phyloP scores from a whole-genome alignment of 2,888 invertebrate genomes.

The Drosophila nr. medialis region DNA sequence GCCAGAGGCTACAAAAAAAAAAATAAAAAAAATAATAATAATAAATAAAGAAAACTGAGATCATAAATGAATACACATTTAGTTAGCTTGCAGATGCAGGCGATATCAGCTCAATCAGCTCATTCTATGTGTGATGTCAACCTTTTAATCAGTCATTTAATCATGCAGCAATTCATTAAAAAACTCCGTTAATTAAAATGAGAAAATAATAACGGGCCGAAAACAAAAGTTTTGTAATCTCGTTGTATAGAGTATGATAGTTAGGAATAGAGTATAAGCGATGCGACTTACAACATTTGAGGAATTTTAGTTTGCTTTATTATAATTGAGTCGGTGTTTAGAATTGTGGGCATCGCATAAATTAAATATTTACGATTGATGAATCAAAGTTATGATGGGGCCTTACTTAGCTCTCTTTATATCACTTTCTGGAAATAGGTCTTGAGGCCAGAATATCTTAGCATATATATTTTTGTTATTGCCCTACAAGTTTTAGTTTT shows the following conservation, averaged over 20 bases:
- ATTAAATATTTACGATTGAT: constrained; percentile 45
- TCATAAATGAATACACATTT: constrained; percentile 18
- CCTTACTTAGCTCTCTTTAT: constrained; percentile 18
- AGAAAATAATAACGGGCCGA: not conserved
- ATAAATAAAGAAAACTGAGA: constrained; percentile 9
- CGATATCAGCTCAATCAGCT: not conserved
- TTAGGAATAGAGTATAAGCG: not conserved
- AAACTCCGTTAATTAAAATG: not conserved
- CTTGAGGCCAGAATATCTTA: constrained; percentile 24
- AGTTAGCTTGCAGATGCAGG: not conserved
- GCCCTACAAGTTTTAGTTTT: constrained; percentile 12
- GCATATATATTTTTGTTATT: constrained; percentile 34
- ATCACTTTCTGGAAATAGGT: constrained; percentile 26
- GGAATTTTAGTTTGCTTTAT: constrained; percentile 15
- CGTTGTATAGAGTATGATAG: not conserved
- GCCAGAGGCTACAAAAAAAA: constrained; percentile 28
- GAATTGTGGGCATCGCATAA: constrained; percentile 38
- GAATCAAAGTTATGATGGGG: constrained; percentile 29
- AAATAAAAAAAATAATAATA: constrained; percentile 12
- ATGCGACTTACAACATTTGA: not conserved
- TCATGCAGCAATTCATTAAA: no score
- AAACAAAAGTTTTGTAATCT: not conserved
- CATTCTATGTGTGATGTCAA: not conserved
- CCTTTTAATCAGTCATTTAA: not conserved
- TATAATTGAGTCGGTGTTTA: constrained; percentile 22